A percentile compares a stretch with the other conserved stretches of the same genome.
These are phyloP conservation scores for western clawed frog (Xenopus tropicalis) DNA, from an alignment of 2,113 vertebrate genomes.

Conservation along the genomic window UCB_Xtro_10.0 CM004452.2:1597001-1597500, in stretches of 20 bases:
- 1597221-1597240: neutral
- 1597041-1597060: neutral
- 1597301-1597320: neutral
- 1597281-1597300: neutral
- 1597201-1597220: neutral
- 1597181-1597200: neutral
- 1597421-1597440: too few relatives aligned
- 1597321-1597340: too few relatives aligned
- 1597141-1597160: conserved; percentile 19
- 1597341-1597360: neutral
- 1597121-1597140: neutral
- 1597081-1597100: conserved; percentile 35
- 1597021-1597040: neutral
- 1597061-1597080: neutral
- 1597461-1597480: too few relatives aligned
- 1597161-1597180: neutral
- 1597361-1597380: neutral
- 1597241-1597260: neutral
- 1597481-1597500: too few relatives aligned
- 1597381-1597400: too few relatives aligned
- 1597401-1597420: too few relatives aligned
- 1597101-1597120: conserved; percentile 18
- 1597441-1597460: too few relatives aligned
- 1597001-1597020: neutral
- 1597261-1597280: conserved; percentile 21